Evolutionary conservation across 64 coral and sea anemone species (phyloP).

Genomic region (Montipora foliosa): DNA sequence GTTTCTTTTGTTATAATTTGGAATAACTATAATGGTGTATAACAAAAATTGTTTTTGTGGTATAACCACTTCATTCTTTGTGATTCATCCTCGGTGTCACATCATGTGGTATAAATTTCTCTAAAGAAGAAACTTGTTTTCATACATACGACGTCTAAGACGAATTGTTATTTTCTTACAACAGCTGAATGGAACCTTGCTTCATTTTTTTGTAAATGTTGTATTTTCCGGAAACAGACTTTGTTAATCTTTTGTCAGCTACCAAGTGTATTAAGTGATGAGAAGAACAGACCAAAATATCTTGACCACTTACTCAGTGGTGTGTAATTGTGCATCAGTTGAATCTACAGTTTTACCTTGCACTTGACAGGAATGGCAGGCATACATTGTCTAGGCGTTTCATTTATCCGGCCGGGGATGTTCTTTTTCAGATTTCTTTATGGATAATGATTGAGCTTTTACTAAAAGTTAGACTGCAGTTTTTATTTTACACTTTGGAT

Average conservation of each 20-base stretch:
- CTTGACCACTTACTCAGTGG: not conserved
- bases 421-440: not conserved
- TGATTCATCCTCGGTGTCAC: not conserved
- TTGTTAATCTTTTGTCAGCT: not conserved
- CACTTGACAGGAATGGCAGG: not conserved
- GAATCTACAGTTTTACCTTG: not conserved
- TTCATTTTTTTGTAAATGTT: not conserved
- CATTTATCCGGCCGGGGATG: no score
- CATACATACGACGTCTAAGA: no score
- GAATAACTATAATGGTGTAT: not conserved
- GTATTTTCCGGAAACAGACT: not conserved
- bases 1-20: not conserved
- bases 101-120: not conserved
- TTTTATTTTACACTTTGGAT: no score
- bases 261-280: not conserved
- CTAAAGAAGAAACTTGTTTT: not conserved
- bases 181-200: not conserved
- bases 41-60: constrained; percentile 13
- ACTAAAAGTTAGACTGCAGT: no score
- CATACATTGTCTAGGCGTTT: no score
- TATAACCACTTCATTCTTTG: not conserved
- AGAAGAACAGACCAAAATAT: not conserved
- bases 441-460: not conserved
- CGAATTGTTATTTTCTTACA: not conserved
- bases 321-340: no score